Evolutionary conservation across 30 jellyfish, hydroid and myxozoan species (phyloP).

Genomic region (Pseudorhiza aurosa): DNA sequence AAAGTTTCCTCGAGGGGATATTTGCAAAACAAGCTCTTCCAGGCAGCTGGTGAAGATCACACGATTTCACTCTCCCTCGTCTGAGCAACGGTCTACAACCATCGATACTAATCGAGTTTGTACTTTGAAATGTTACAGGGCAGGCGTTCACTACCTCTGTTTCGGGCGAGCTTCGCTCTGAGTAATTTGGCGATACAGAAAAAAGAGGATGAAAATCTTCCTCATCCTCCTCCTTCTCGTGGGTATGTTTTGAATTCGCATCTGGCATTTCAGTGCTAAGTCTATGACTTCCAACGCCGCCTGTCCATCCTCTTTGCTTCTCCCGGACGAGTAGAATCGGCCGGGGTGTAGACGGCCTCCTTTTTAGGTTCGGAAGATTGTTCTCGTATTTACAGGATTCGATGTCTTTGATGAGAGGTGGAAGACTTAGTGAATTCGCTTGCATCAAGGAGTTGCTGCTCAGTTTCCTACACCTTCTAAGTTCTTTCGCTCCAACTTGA

Average conservation of each 20-base stretch:
- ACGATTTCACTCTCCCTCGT: background rate
- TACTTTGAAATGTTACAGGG: background rate
- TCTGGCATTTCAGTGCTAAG: background rate
- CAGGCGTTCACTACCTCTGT: background rate
- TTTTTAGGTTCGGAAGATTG: background rate
- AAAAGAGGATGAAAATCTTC: background rate
- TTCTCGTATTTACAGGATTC: background rate
- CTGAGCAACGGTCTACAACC: background rate
- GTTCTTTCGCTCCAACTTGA: background rate
- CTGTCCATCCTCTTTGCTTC: background rate
- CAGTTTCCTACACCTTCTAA: background rate
- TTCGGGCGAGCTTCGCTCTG: background rate
- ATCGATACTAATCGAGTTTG: background rate
- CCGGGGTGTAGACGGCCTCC: constrained; percentile 20
- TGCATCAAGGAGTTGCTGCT: background rate
- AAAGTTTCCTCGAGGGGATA: background rate
- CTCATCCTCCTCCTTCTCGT: background rate
- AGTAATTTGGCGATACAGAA: constrained; percentile 8
- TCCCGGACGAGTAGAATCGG: background rate
- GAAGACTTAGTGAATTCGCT: background rate
- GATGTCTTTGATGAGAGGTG: background rate
- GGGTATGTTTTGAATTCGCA: background rate
- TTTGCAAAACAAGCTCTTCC: background rate
- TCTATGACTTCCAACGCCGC: background rate
- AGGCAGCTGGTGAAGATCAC: background rate